phyloP scores from a whole-genome alignment of 2,797 vertebrate genomes.

The Gorsachius magnificus region DNA sequence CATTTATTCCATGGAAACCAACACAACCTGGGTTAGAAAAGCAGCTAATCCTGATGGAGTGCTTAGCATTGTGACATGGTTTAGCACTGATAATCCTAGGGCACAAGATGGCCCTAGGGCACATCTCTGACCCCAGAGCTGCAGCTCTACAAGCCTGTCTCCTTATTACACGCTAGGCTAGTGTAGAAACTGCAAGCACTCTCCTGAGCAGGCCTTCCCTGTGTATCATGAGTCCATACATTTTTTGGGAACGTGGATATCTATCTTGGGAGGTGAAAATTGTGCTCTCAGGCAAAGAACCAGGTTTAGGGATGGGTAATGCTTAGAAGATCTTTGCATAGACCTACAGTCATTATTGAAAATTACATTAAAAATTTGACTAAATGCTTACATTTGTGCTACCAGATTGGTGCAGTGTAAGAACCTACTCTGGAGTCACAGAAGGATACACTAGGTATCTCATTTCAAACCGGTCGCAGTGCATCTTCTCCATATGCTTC shows the following conservation, averaged over 20 bases:
- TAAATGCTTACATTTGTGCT: background rate
- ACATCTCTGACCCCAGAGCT: background rate
- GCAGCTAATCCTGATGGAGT: background rate
- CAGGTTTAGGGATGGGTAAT: background rate
- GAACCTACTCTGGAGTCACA: background rate
- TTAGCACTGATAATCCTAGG: background rate
- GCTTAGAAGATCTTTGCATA: background rate
- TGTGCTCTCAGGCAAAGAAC: background rate
- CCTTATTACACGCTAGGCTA: too few relatives aligned
- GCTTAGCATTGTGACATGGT: background rate
- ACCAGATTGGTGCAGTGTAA: background rate
- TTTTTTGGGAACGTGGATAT: background rate
- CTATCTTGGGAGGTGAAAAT: background rate
- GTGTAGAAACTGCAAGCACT: background rate
- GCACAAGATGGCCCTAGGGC: background rate
- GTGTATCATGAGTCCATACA: background rate
- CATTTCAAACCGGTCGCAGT: background rate
- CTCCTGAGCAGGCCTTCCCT: background rate
- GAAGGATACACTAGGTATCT: background rate
- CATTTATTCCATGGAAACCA: background rate
- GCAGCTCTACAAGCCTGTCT: background rate
- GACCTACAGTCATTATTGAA: background rate
- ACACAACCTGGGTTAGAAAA: background rate
- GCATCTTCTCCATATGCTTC: background rate
- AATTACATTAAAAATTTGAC: background rate